Evolutionary conservation across 1,140 invertebrate species (phyloP).

Genomic region (Temnothorax curvispinosus): DNA sequence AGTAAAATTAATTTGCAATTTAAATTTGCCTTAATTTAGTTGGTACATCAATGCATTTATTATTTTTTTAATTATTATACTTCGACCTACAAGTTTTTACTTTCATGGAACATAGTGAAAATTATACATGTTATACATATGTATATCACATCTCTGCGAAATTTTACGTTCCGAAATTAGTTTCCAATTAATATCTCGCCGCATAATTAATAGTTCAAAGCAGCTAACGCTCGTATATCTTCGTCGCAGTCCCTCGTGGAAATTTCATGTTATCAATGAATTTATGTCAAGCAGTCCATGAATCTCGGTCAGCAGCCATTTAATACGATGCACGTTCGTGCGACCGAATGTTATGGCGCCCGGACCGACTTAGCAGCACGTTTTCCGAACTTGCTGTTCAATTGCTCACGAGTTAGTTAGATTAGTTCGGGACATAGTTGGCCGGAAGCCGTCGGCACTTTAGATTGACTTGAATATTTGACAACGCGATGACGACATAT

Average conservation of each 20-base stretch:
- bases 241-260: not conserved
- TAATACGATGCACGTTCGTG: constrained; percentile 27
- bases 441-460: constrained; percentile 68
- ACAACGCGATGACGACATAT: constrained; percentile 60
- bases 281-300: not conserved
- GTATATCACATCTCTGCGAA: not conserved
- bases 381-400: constrained; percentile 53
- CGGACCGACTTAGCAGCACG: constrained; percentile 24
- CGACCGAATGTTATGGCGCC: not conserved
- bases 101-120: too few species aligned
- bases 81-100: too few species aligned
- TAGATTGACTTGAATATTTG: constrained; percentile 79
- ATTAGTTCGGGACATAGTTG: constrained; percentile 79
- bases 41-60: too few species aligned
- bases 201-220: constrained; percentile 21
- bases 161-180: not conserved
- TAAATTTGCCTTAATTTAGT: too few species aligned
- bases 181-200: constrained; percentile 24
- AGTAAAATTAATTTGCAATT: too few species aligned
- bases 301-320: not conserved
- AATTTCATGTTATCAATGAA: constrained; percentile 33
- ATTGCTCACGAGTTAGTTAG: constrained; percentile 74
- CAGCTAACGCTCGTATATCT: not conserved
- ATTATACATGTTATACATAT: too few species aligned
- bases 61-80: too few species aligned